phyloP scores from a whole-genome alignment of 1,140 invertebrate genomes.

The Coelopa frigida region DNA sequence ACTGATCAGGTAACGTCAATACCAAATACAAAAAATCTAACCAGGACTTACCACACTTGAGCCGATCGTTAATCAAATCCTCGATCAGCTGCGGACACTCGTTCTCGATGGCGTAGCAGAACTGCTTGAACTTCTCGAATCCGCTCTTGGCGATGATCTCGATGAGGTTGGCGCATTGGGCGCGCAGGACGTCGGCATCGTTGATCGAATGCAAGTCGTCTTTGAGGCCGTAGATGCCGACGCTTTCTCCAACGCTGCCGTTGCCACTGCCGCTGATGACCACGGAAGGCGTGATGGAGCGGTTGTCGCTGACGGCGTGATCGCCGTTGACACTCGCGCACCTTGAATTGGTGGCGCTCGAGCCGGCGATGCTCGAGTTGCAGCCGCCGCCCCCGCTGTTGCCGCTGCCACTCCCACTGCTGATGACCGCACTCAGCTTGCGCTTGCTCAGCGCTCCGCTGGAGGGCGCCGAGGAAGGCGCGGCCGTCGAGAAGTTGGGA shows the following conservation, averaged over 20 bases:
- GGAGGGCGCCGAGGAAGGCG: constrained; percentile 21
- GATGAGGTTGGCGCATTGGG: constrained; percentile 45
- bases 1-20: too few relatives aligned
- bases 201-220: constrained; percentile 18
- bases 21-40: neutral
- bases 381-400: constrained; percentile 23
- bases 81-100: constrained; percentile 51
- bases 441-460: constrained; percentile 29
- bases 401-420: constrained; percentile 25
- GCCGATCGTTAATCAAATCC: constrained; percentile 46
- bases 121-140: constrained; percentile 50
- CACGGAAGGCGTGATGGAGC: constrained; percentile 35
- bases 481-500: constrained; percentile 7
- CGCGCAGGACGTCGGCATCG: constrained; percentile 34
- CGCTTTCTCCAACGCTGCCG: neutral
- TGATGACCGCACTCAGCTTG: constrained; percentile 34
- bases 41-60: constrained; percentile 39
- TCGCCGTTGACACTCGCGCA: constrained; percentile 39
- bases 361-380: constrained; percentile 23
- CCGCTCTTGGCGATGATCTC: constrained; percentile 49
- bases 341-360: constrained; percentile 19
- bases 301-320: constrained; percentile 32
- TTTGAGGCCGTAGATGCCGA: constrained; percentile 1
- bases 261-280: constrained; percentile 14
- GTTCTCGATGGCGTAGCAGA: constrained; percentile 50